Base-by-base conservation (phyloP, 2,797 vertebrate species). In the Enteromius treurensis region DNA sequence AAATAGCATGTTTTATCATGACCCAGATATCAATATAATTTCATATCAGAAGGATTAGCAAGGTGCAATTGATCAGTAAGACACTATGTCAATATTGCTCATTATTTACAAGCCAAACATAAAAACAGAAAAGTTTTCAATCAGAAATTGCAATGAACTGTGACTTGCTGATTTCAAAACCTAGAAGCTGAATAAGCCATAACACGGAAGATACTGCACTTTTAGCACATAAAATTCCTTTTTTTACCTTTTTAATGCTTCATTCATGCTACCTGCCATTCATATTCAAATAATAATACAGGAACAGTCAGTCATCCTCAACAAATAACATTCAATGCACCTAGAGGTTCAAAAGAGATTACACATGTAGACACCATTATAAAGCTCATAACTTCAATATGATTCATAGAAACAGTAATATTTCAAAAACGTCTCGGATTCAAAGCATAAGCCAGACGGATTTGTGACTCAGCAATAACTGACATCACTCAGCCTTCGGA, bases 391-490 rank as follows among this genome's bases (percentile, higher is more conserved):
- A 42, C 53, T 10, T 45, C 5, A 77, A 7, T 77, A 45, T 21
- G 75, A 64, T 23, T 74, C 17, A 74, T 42, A 83, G 84, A 84
- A 88, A 80, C 75, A 79, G 10, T 37, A 67, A 79, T 83, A 23
- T 42, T 81, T 86, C 77, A 86, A 84, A 69, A 89, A 55, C 42
- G 62, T 77, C 80, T 80, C 83, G 79, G 42, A 79, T 82, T 76
- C 69, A 47, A 79, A 86, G 23, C 37, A 74, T 70, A 67, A 65
- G 11, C 77, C 40, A 80, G 85, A 86, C 51, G 85, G 75, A 51
- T 76, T 45, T 78, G 84, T 92, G 90, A 92, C 81, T 92, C 86
- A 90, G 88, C 85, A 88, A 85, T 82, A 78, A 77, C 86, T 84
- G 81, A 87, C 80, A 86, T 81, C 79, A 81, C 83, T 80, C 80